Evolutionary conservation across 2,888 invertebrate genomes (phyloP).

Genomic region (Mycogona germanica): DNA sequence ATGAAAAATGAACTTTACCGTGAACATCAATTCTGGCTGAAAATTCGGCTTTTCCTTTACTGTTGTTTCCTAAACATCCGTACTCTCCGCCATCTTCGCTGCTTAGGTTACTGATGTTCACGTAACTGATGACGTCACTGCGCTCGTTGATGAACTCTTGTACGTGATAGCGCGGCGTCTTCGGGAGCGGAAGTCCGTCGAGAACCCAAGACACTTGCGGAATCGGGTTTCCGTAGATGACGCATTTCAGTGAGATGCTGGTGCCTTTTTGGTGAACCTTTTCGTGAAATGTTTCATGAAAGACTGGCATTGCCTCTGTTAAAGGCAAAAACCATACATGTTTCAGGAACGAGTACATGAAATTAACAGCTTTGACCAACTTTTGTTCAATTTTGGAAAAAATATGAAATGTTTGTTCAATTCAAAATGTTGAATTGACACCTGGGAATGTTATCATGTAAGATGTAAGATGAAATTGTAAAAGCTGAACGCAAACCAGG

Average conservation of each 20-base stretch:
- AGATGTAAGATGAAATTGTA: too few relatives aligned
- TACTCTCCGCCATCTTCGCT: constrained; percentile 71
- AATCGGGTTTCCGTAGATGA: constrained; percentile 34
- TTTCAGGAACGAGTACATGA: too few relatives aligned
- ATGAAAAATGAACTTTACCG: constrained; percentile 39
- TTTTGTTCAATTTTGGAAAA: too few relatives aligned
- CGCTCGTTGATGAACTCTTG: constrained; percentile 27
- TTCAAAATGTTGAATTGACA: too few relatives aligned
- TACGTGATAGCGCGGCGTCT: constrained; percentile 24
- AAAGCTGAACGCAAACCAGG: too few relatives aligned
- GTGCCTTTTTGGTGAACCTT: constrained; percentile 31
- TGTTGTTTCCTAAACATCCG: constrained; percentile 59
- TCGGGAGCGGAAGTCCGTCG: constrained; percentile 24
- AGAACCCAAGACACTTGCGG: constrained; percentile 33
- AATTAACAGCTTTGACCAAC: too few relatives aligned
- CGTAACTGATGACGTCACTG: constrained; percentile 57
- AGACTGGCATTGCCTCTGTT: constrained; percentile 32
- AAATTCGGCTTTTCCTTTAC: constrained; percentile 57
- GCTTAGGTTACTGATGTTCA: constrained; percentile 62
- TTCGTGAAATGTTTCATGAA: constrained; percentile 28
- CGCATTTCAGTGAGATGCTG: constrained; percentile 31
- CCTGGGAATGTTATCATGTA: too few relatives aligned
- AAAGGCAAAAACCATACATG: neutral
- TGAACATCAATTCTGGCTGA: constrained; percentile 66
- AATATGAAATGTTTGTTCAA: too few relatives aligned